A percentile compares a stretch with the other conserved stretches of the same genome.
Evolutionary conservation across 2,113 vertebrate species (phyloP).

Genomic region (Ranitomeya imitator): DNA sequence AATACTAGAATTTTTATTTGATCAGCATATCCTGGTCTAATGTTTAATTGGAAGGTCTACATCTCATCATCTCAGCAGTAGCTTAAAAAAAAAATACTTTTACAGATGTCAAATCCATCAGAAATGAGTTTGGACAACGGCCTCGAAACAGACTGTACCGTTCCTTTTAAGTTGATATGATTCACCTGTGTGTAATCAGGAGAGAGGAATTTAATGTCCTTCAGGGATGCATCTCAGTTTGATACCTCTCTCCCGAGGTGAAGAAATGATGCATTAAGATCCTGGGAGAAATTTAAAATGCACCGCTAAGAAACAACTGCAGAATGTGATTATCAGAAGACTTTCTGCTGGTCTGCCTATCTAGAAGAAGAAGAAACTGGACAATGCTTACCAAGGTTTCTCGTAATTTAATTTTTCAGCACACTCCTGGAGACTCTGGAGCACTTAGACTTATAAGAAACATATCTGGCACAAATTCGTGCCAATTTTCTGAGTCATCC

Average conservation of each 20-base stretch:
- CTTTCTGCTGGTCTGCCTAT: neutral
- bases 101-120: slow-evolving; percentile 13
- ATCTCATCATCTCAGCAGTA: neutral
- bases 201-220: slow-evolving; percentile 4
- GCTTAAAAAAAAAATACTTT: neutral
- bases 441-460: neutral
- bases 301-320: neutral
- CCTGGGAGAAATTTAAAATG: slow-evolving; percentile 5
- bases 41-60: neutral
- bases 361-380: neutral
- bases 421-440: neutral
- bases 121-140: neutral
- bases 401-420: neutral
- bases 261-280: slow-evolving; percentile 38
- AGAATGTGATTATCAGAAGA: neutral
- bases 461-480: neutral
- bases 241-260: slow-evolving; percentile 21
- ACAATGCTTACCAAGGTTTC: neutral
- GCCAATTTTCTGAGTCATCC: neutral
- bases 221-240: slow-evolving; percentile 29
- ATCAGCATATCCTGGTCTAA: neutral
- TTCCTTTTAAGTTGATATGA: slow-evolving; percentile 24
- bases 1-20: neutral
- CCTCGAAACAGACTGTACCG: neutral
- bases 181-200: slow-evolving; percentile 28